phyloP scores from a whole-genome alignment of 2,113 vertebrate genomes.

The Nothoprocta perdicaria region DNA sequence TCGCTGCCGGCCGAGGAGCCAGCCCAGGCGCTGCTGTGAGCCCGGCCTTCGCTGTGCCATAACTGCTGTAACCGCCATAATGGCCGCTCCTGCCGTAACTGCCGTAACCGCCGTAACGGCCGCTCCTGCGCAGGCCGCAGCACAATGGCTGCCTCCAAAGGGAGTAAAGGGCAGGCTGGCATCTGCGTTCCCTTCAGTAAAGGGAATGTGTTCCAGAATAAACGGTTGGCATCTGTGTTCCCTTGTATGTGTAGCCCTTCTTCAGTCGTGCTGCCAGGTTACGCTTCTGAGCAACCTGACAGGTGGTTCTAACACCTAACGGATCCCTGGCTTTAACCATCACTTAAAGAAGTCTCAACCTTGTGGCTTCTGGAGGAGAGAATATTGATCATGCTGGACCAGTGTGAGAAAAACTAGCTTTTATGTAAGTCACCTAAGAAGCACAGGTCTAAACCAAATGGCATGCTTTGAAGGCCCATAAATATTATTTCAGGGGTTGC shows the following conservation, averaged over 20 bases:
- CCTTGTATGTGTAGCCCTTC: not conserved
- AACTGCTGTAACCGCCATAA: no score
- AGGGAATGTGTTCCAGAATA: no score
- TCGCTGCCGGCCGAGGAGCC: no score
- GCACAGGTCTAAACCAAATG: not conserved
- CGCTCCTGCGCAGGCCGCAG: no score
- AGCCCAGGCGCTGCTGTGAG: no score
- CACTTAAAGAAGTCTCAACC: not conserved
- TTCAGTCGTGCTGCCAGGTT: not conserved
- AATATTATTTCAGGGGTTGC: not conserved
- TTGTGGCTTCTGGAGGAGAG: not conserved
- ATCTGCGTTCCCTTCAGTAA: no score
- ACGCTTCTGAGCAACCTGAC: not conserved
- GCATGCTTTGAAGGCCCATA: not conserved
- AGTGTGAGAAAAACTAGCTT: not conserved
- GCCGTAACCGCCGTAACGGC: no score
- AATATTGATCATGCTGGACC: slow-evolving; percentile 14
- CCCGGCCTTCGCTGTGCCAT: no score
- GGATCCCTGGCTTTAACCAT: not conserved
- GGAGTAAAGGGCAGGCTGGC: no score
- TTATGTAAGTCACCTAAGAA: not conserved
- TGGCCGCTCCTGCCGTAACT: no score
- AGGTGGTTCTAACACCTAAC: not conserved
- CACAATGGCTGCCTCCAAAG: no score
- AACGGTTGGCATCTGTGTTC: not conserved